phyloP scores from a whole-genome alignment of 92 coral and sea anemone genomes.

The Diadumene lineata region DNA sequence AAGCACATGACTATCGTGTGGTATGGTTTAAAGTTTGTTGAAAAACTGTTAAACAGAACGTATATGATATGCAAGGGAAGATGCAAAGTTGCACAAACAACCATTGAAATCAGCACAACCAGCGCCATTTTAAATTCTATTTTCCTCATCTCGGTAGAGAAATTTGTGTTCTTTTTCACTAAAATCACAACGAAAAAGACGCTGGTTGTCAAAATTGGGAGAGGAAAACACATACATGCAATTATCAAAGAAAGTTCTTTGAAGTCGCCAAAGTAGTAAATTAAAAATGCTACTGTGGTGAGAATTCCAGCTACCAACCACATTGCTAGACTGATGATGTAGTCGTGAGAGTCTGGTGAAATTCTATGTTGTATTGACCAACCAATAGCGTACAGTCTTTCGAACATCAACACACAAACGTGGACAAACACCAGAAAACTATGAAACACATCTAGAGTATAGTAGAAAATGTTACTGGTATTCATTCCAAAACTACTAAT shows the following conservation, averaged over 20 bases:
- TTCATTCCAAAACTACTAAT: too few species aligned
- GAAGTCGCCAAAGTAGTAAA: constrained; percentile 25
- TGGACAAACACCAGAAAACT: constrained; percentile 38
- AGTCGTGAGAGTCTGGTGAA: constrained; percentile 31
- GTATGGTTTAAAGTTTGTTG: constrained; percentile 1
- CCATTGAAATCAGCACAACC: constrained; percentile 3
- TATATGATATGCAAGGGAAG: constrained; percentile 27
- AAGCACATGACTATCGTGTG: constrained; percentile 6
- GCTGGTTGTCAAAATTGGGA: constrained; percentile 14
- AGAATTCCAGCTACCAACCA: constrained; percentile 32
- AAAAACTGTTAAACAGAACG: constrained; percentile 3
- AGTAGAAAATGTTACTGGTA: constrained; percentile 27
- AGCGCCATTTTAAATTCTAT: constrained; percentile 17
- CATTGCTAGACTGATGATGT: constrained; percentile 23
- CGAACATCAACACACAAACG: constrained; percentile 34
- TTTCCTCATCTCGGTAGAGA: constrained; percentile 15
- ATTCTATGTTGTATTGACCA: constrained; percentile 52
- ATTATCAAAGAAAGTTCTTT: constrained; percentile 11
- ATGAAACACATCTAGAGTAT: constrained; percentile 48
- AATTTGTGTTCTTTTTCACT: not conserved
- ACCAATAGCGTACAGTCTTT: constrained; percentile 46
- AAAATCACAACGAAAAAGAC: constrained; percentile 13
- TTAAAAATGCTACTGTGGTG: constrained; percentile 11
- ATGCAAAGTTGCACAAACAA: constrained; percentile 6
- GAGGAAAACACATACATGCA: constrained; percentile 17